Evolutionary conservation across 2,113 vertebrate species (phyloP), one percentile per base, ranked within the genome.

Genomic region (Osmerus mordax): DNA sequence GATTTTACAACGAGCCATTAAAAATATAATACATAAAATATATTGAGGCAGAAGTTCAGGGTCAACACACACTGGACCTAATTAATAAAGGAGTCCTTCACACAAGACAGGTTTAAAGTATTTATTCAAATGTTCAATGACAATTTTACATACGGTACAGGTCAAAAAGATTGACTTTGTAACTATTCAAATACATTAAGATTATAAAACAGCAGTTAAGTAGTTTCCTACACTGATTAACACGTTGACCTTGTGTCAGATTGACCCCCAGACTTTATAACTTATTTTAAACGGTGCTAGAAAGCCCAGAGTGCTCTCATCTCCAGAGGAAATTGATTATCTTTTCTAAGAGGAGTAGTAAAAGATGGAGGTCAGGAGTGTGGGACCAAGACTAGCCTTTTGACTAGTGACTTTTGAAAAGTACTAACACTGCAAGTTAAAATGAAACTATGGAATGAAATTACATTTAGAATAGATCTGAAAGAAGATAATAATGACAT

Each of bases 201-300:
- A 47, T 47, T 5, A 47, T 47, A 9, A 11, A 47, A 47, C 9
- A 9, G 9, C 9, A 47, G 41, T 47, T 11, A 47, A 47, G 25
- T 28, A 28, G 3, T 47, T 47, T 47, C 7, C 1, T 47, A 47
- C 41, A 47, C 9, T 47, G 41, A 47, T 47, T 47, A 47, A 47
- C 41, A 11, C 7, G 9, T 47, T 12, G 41, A 47, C 7, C 5
- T 47, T 47, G 41, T 47, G 2, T 7, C 11, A 16, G 21, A 25
- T 32, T 63, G 61, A 63, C 32, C 61, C 13, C 61, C 61, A 28
- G 25, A 28, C 61, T 28, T 3, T 63, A 29, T 63, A 63, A 63
- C 13, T 6, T 12, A 32, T 63, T 29, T 63, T 14, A 63, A 25
- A 29, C 5, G 6, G 61, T 63, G 61, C 25, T 63, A 63, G 25